Evolutionary conservation across 2,888 invertebrate species (phyloP).

Genomic region (Lasius fuliginosus): DNA sequence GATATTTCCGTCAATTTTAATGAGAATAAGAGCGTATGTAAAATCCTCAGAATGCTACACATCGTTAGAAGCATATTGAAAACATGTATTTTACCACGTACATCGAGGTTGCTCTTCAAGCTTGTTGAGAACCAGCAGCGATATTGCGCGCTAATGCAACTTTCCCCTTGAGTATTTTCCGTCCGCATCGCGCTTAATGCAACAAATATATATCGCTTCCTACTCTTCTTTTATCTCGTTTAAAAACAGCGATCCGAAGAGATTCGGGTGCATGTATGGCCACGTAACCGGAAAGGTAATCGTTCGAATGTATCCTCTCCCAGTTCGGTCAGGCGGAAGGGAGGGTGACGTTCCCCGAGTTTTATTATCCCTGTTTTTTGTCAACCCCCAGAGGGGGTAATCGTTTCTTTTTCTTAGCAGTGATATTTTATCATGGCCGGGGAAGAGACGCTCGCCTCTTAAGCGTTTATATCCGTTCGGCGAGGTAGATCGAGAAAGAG

Average conservation of each 20-base stretch:
- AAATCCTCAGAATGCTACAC: conserved; percentile 4
- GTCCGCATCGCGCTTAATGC: conserved; percentile 41
- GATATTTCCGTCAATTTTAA: conserved; percentile 23
- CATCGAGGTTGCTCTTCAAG: background rate
- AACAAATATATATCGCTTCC: conserved; percentile 42
- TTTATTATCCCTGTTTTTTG: conserved; percentile 83
- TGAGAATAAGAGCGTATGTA: background rate
- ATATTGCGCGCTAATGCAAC: conserved; percentile 25
- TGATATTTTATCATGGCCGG: conserved; percentile 80
- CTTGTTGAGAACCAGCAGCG: conserved; percentile 7
- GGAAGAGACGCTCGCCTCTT: conserved; percentile 72
- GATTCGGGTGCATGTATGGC: conserved; percentile 58
- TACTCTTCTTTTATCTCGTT: conserved; percentile 52
- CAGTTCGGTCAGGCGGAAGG: conserved; percentile 47
- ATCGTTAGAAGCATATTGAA: conserved; percentile 27
- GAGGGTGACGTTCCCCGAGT: conserved; percentile 67
- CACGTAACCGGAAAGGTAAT: conserved; percentile 69
- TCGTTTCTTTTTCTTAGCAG: conserved; percentile 80
- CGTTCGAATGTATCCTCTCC: conserved; percentile 74
- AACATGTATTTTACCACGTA: conserved; percentile 13
- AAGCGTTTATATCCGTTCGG: conserved; percentile 73
- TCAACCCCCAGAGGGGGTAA: conserved; percentile 75
- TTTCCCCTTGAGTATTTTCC: conserved; percentile 47
- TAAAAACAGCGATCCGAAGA: conserved; percentile 60
- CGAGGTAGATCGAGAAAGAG: conserved; percentile 58